These are phyloP conservation scores for Nymphalis c-album DNA, from an alignment of 2,888 invertebrate species.

Conservation along the genomic window DNA sequence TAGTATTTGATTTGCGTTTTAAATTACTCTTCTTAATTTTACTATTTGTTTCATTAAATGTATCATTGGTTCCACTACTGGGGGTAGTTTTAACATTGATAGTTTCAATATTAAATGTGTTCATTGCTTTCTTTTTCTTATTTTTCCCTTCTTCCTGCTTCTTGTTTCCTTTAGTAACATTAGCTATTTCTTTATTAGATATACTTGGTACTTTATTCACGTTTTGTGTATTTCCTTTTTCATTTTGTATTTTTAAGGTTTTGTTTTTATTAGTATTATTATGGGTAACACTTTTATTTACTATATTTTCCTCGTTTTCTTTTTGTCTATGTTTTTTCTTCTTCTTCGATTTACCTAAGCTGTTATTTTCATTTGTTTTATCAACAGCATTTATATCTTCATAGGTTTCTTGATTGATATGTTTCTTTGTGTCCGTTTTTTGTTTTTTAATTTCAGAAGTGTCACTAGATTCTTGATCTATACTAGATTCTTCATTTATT, in stretches of 20 bases:
- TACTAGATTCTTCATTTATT: slow-evolving; percentile 19
- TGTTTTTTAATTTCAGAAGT: slow-evolving; percentile 32
- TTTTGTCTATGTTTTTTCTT: slow-evolving; percentile 39
- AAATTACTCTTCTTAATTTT: slow-evolving; percentile 31
- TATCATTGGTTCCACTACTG: slow-evolving; percentile 32
- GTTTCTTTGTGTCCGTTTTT: slow-evolving; percentile 31
- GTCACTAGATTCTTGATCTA: slow-evolving; percentile 14
- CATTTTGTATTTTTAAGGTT: slow-evolving; percentile 33
- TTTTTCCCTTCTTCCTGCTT: slow-evolving; percentile 35
- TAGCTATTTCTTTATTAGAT: slow-evolving; percentile 27
- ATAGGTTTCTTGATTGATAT: slow-evolving; percentile 32
- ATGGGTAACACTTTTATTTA: slow-evolving; percentile 8
- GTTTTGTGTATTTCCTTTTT: slow-evolving; percentile 22
- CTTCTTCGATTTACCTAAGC: slow-evolving; percentile 28
- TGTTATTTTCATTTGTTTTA: slow-evolving; percentile 28
- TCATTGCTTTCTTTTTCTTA: slow-evolving; percentile 53
- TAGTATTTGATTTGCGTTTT: slow-evolving; percentile 31
- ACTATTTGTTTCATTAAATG: not conserved
- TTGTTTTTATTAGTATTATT: slow-evolving; percentile 29
- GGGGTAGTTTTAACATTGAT: slow-evolving; percentile 46
- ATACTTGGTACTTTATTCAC: slow-evolving; percentile 7
- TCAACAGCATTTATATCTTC: slow-evolving; percentile 41
- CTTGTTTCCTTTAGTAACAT: slow-evolving; percentile 21
- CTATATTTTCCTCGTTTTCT: slow-evolving; percentile 14
- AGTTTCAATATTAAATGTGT: slow-evolving; percentile 51